These are phyloP conservation scores for Avahi laniger DNA, from an alignment of 2,797 vertebrate species.

Conservation along the genomic window DNA sequence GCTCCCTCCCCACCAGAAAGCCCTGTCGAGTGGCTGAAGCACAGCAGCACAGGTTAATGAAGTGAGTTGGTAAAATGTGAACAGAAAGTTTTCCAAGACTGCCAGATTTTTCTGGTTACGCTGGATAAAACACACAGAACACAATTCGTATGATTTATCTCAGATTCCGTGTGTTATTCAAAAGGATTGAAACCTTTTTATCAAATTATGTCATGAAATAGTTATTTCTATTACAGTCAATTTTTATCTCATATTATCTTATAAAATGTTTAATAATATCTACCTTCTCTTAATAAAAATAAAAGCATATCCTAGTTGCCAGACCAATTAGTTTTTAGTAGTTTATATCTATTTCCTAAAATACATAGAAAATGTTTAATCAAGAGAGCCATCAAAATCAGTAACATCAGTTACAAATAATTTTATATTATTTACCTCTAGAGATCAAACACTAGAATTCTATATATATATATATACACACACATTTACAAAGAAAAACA, in stretches of 20 bases:
- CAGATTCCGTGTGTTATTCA: neutral
- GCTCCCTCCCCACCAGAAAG: neutral
- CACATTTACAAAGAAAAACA: neutral
- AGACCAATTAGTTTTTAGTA: neutral
- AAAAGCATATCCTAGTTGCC: neutral
- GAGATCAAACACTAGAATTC: neutral
- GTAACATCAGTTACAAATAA: neutral
- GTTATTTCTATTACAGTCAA: neutral
- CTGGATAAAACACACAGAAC: neutral
- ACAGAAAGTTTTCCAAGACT: neutral
- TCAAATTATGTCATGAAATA: neutral
- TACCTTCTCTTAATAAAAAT: neutral
- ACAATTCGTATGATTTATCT: neutral
- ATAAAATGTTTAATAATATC: neutral
- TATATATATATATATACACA: neutral
- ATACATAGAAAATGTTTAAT: neutral
- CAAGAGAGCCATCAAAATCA: neutral
- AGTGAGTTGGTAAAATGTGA: neutral
- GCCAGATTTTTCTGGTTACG: neutral
- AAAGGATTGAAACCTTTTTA: neutral
- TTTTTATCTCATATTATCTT: neutral
- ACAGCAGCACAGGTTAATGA: neutral
- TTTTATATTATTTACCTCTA: slow-evolving; percentile 22
- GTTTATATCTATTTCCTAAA: neutral
- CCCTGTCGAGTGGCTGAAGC: neutral